Base-by-base conservation (phyloP, 2,797 vertebrate species). In the Schizopygopsis malacanthus region DNA sequence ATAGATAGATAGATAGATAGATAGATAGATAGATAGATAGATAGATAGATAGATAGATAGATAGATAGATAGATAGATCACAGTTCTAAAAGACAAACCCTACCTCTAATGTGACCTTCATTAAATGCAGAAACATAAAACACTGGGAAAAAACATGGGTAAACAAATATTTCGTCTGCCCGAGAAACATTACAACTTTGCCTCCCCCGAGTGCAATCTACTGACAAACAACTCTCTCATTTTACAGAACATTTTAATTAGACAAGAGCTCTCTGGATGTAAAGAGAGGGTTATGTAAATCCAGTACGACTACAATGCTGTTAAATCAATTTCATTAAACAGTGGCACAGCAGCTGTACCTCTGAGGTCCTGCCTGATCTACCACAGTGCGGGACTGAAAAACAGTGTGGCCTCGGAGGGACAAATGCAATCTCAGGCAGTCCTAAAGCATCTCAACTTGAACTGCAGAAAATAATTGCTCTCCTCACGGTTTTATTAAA, bases 241-340 rank as follows among this genome's bases (percentile, higher is more conserved):
- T 75, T 83, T 87, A 82, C 81, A 84, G 77, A 80, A 61, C 52
- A 28, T 75, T 91, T 91, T 90, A 89, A 92, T 92, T 90, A 91
- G 81, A 59, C 67, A 61, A 88, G 78, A 65, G 41, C 69, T 81
- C 82, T 87, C 77, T 75, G 63, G 45, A 76, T 47, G 56, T 76
- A 63, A 80, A 81, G 71, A 83, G 72, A 77, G 50, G 61, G 79
- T 87, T 88, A 79, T 81, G 83, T 83, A 86, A 88, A 85, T 89
- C 84, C 75, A 80, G 80, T 13, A 84, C 45, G 85, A 89, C 84
- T 86, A 70, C 81, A 82, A 25, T 76, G 25, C 59, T 28, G 25
- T 84, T 80, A 89, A 89, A 88, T 89, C 83, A 89, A 90, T 90
- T 90, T 87, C 28, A 83, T 88, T 83, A 72, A 61, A 65, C 76